Percentiles rank a stretch among this genome's conserved stretches.
These are phyloP conservation scores for Esox niger DNA, from an alignment of 2,113 vertebrate species.

Conservation along the genomic window DNA sequence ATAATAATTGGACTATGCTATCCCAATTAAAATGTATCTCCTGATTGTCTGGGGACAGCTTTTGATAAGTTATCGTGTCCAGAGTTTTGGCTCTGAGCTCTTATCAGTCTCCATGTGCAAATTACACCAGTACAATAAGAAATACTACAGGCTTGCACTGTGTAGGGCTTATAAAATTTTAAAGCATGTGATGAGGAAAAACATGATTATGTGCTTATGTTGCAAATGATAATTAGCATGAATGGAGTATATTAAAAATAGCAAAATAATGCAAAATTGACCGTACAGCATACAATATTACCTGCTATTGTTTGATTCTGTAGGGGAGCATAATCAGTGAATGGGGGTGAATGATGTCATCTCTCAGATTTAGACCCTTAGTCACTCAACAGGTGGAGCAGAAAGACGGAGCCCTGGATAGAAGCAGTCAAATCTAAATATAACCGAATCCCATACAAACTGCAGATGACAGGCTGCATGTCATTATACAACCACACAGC, in stretches of 20 bases:
- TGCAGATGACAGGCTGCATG: background rate
- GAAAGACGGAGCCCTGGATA: constrained; percentile 5
- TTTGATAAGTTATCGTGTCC: constrained; percentile 4
- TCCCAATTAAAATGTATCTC: background rate
- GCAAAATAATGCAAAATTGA: no score
- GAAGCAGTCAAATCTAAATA: constrained; percentile 19
- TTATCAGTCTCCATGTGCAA: background rate
- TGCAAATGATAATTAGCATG: no score
- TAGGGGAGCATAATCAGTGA: no score
- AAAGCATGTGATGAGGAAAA: no score
- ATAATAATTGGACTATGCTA: constrained; percentile 12
- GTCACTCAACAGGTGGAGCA: constrained; percentile 14
- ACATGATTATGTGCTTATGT: no score
- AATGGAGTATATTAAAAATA: no score
- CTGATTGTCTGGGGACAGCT: background rate
- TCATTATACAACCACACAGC: background rate
- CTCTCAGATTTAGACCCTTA: constrained; percentile 13
- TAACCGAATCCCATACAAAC: constrained; percentile 10
- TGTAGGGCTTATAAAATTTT: no score
- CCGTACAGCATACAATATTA: no score
- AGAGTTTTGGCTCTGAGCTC: background rate
- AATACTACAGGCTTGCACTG: no score
- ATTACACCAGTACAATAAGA: no score
- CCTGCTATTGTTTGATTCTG: no score
- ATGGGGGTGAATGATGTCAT: constrained; percentile 5